Evolutionary conservation across 1,140 invertebrate species (phyloP), one percentile per base, ranked within the genome.

Genomic region (Lasaia peninsularis): DNA sequence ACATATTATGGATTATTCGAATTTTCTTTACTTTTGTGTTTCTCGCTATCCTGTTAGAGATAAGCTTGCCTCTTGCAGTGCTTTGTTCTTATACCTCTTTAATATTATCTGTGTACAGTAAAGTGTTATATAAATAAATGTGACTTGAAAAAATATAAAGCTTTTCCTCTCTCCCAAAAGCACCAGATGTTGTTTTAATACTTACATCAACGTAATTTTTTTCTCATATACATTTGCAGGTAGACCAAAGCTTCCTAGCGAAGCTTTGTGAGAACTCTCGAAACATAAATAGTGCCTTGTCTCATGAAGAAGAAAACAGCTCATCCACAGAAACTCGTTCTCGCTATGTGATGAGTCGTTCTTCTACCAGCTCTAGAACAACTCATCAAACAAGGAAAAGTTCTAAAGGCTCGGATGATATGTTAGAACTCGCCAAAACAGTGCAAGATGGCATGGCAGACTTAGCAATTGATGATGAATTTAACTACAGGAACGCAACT

Each of bases 401-500:
- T 18, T 75, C 77, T 18, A 85, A 80, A 69, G 63, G 60, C 20
- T 74, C 80, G 4, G 76, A 81, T 18, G 76, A 83, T n/a, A 73
- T 80, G 0, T 62, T 80, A 18, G 86, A 87, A 53, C 49, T 89
- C 18, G 78, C 78, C 1, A 85, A 88, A 71, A 81, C 85, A 2
- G 79, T 89, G 7, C 80, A 82, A 74, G 79, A 89, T 37, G 88
- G 86, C 18, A 89, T 89, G 74, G 81, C 85, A 14, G 79, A 86
- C 20, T 69, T 88, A 11, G 64, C 74, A 2, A 84, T 88, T 16
- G 73, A 72, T 53, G 83, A 80, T 37, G 74, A 83, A 34, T 61
- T 58, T 48, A 65, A 69, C 48, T 68, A 68, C n/a, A 48, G 64
- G 60, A 72, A 75, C n/a, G 52, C 69, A 7, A 65, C 73, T 1